Conservation (phyloP, 1,140 invertebrate genomes). For the Drosophila auraria region DNA sequence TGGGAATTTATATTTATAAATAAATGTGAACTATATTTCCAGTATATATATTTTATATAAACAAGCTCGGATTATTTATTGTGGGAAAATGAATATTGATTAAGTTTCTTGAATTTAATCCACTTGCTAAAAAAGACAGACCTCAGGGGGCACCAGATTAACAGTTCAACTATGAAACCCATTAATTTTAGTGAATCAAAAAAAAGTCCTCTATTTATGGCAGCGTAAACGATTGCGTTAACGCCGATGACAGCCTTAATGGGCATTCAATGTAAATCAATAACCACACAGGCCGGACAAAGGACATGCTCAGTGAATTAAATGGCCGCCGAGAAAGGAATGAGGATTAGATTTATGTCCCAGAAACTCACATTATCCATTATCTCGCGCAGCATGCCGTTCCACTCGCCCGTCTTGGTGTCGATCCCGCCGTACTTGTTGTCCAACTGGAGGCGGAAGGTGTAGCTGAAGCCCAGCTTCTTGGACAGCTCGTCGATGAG, state of each 20-base stretch:
- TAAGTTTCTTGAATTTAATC: neutral
- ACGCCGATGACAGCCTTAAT: conserved; percentile 39
- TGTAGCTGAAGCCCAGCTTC: conserved; percentile 95
- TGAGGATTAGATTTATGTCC: conserved; percentile 50
- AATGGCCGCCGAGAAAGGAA: conserved; percentile 20
- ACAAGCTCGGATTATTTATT: neutral
- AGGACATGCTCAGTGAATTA: conserved; percentile 44
- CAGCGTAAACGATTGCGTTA: conserved; percentile 24
- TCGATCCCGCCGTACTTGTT: conserved; percentile 90
- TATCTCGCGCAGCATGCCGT: conserved; percentile 94
- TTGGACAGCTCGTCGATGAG: conserved; percentile 91
- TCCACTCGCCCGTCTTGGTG: conserved; percentile 90
- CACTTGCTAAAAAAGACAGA: neutral
- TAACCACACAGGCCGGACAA: conserved; percentile 8
- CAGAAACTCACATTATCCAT: conserved; percentile 86
- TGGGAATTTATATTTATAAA: neutral
- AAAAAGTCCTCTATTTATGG: conserved; percentile 19
- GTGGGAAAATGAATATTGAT: neutral
- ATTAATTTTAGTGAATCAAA: conserved; percentile 5
- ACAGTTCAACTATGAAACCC: conserved; percentile 4
- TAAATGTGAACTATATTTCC: neutral
- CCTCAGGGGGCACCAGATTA: neutral
- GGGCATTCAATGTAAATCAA: conserved; percentile 43
- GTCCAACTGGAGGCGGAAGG: conserved; percentile 91
- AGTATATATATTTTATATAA: neutral